These are phyloP conservation scores for Scomber colias DNA, from an alignment of 2,113 vertebrate genomes.

Conservation along the genomic window DNA sequence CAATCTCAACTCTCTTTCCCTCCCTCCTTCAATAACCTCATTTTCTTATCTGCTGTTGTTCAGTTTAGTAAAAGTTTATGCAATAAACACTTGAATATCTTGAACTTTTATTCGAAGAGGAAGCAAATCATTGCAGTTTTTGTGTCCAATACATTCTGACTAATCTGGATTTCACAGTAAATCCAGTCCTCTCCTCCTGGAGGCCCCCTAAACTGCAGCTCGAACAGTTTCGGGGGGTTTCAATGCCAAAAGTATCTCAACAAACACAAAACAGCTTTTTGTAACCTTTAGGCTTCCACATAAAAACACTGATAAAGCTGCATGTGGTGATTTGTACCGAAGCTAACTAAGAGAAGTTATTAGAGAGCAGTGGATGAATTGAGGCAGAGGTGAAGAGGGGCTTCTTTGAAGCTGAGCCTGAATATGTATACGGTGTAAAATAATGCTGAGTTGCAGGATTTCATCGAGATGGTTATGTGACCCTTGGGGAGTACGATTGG, in stretches of 20 bases:
- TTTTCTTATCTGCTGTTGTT: no score
- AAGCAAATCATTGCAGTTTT: not conserved
- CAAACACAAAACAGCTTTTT: not conserved
- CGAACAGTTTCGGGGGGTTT: not conserved
- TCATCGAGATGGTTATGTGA: slow-evolving; percentile 32
- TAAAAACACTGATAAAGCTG: slow-evolving; percentile 1
- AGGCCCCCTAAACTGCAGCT: not conserved
- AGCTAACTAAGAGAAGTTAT: slow-evolving; percentile 19
- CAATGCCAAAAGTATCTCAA: not conserved
- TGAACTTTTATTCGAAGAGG: not conserved
- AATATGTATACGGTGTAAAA: slow-evolving; percentile 55
- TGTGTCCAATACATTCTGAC: not conserved
- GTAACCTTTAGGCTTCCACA: slow-evolving; percentile 7
- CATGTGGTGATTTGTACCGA: not conserved
- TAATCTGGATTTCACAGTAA: slow-evolving; percentile 15
- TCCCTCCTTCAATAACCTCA: no score
- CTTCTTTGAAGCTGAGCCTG: slow-evolving; percentile 65
- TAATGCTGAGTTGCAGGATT: slow-evolving; percentile 69
- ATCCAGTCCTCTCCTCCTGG: not conserved
- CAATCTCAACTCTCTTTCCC: no score
- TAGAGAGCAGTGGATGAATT: slow-evolving; percentile 29
- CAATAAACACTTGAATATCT: not conserved
- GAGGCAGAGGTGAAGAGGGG: slow-evolving; percentile 46
- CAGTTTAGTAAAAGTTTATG: no score
- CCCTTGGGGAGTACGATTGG: slow-evolving; percentile 44